Percentiles rank a stretch among this genome's conserved stretches.
phyloP scores from a whole-genome alignment of 2,113 vertebrate genomes.

The Anarhynchus alexandrinus region DNA sequence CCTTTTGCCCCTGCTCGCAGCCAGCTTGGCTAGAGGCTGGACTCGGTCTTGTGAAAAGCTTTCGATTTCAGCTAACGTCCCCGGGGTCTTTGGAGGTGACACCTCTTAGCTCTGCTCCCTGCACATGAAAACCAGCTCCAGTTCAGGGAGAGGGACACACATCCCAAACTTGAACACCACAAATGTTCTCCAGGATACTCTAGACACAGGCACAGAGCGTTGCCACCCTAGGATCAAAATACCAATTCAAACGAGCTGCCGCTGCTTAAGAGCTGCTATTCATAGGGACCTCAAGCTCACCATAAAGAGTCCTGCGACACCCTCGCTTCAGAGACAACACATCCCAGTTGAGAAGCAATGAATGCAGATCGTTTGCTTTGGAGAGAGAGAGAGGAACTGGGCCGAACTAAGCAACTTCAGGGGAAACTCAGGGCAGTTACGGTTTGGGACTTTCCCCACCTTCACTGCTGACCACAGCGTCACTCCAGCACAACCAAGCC shows the following conservation, averaged over 20 bases:
- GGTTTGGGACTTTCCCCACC: neutral
- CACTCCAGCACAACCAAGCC: neutral
- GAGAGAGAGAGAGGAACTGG: neutral
- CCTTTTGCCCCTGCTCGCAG: neutral
- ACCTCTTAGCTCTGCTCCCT: neutral
- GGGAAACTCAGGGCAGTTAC: neutral
- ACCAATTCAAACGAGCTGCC: no score
- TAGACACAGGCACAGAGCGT: no score
- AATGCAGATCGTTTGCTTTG: neutral
- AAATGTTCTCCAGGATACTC: neutral
- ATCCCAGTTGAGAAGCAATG: rapidly evolving
- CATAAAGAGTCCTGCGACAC: neutral
- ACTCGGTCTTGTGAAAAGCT: neutral
- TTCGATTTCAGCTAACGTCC: neutral
- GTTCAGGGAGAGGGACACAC: neutral
- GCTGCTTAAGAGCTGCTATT: neutral
- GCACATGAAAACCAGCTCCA: no score
- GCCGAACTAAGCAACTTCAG: neutral
- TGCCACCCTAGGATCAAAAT: neutral
- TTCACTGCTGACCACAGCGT: neutral
- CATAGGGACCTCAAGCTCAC: neutral
- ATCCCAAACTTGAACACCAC: no score
- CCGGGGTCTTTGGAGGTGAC: neutral
- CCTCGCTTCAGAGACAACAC: neutral
- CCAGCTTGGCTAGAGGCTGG: neutral